Conservation (phyloP, 2,888 invertebrate species). For the Apodemia duryi region DNA sequence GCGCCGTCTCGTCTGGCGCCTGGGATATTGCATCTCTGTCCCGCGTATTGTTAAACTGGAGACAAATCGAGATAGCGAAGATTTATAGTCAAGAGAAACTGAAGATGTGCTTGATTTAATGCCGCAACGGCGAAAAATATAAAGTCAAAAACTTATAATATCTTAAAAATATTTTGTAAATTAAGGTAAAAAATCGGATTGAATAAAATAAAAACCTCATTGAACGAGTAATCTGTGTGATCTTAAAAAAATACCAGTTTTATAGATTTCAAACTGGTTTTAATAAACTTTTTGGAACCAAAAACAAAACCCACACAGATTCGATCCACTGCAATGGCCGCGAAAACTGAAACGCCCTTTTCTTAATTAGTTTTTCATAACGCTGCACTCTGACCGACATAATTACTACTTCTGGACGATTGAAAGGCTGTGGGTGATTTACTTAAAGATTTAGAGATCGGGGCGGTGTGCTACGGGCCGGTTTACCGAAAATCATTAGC, state of each 20-base stretch:
- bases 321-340: conserved; percentile 51
- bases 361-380: conserved; percentile 76
- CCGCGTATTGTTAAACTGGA: background rate
- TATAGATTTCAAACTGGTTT: background rate
- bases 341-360: conserved; percentile 63
- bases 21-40: conserved; percentile 21
- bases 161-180: no score
- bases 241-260: background rate
- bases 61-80: background rate
- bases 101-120: no score
- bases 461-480: conserved; percentile 68
- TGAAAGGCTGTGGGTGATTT: conserved; percentile 72
- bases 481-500: conserved; percentile 79
- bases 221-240: background rate
- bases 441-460: conserved; percentile 73
- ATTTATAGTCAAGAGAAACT: no score
- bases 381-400: conserved; percentile 78
- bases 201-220: background rate
- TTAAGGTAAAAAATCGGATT: no score
- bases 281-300: conserved; percentile 6
- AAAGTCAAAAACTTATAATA: no score
- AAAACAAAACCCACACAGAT: conserved; percentile 36
- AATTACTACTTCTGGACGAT: conserved; percentile 73
- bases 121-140: no score
- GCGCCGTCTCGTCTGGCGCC: conserved; percentile 72